These are phyloP conservation scores for Siniperca undulata DNA, from an alignment of 2,797 vertebrate species.

Conservation along the genomic window DNA sequence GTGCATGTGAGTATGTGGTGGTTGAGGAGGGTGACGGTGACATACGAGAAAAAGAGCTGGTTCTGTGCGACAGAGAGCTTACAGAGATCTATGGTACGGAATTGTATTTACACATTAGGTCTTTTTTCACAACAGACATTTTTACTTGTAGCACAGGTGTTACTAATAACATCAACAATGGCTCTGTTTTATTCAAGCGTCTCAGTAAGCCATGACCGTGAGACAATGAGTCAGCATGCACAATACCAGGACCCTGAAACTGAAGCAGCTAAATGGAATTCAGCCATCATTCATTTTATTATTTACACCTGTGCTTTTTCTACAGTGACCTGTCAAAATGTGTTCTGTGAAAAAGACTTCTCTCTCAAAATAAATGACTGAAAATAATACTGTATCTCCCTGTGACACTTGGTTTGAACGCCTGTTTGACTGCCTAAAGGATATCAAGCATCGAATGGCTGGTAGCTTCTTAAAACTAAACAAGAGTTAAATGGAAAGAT, in stretches of 20 bases:
- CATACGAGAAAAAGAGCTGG: constrained; percentile 26
- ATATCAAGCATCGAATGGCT: no score
- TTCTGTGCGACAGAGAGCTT: constrained; percentile 20
- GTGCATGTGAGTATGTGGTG: constrained; percentile 14
- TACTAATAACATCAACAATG: no score
- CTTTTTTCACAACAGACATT: not conserved
- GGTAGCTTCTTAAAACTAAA: no score
- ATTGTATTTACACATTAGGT: not conserved
- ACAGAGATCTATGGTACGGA: not conserved
- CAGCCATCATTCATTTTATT: no score
- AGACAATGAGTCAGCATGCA: not conserved
- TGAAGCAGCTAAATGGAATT: not conserved
- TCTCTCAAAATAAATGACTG: not conserved
- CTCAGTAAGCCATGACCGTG: not conserved
- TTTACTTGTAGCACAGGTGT: not conserved
- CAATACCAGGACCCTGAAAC: not conserved
- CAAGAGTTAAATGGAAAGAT: no score
- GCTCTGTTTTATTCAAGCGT: constrained; percentile 1
- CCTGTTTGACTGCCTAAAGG: no score
- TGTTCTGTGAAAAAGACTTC: not conserved
- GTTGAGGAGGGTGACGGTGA: constrained; percentile 28
- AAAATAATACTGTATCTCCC: not conserved
- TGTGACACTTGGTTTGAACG: no score
- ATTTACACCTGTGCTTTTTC: not conserved
- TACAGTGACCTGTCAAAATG: not conserved